Evolutionary conservation across 2,113 vertebrate species (phyloP), one percentile per base, ranked within the genome.

Genomic region (Raja brachyura): DNA sequence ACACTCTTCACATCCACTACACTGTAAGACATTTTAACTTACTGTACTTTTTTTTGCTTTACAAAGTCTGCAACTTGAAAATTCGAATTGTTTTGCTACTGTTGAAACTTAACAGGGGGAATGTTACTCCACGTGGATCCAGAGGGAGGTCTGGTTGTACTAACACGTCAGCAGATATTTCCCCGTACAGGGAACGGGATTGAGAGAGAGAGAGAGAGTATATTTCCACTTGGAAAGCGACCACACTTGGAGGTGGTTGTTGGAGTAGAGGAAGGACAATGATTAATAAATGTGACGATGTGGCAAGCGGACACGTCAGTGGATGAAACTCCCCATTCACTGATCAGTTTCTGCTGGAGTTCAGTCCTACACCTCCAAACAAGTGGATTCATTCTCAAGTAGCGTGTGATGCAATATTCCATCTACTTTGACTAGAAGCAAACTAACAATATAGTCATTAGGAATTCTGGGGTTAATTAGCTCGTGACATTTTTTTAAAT

Each of bases 1-100:
- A 99, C 96, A 98, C 97, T 85, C 95, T 99, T 81, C 96, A 96
- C 22, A 98, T 99, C 94, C 98, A 99, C 95, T 99, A 99, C 95
- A 99, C 98, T 96, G 98, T 99, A 94, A 97, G 96, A 94, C 59
- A 85, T 0, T 25, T 48, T 9, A 25, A 25, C 31, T 7, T 48
- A 3, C 39, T 48, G 39, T 48, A n/a, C 61, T 31, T 56, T 25
- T 18, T 13, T 83, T 83, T 59, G 20, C 48, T 85, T 83, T 59
- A 59, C 39, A 48, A 14, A 59, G 28, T 25, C 22, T 85, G 81
- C 59, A 28, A 59, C 20, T 54, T 1, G 13, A 18, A 79, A 79
- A 83, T 70, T 73, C 16, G 75, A 59, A 63, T 39, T 81, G 33
- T 61, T 76, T 81, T 77, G 28, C 94, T 94, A 94, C 39, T 90